Evolutionary conservation across 2,797 vertebrate species (phyloP).

Genomic region (Sebastes steindachneri): DNA sequence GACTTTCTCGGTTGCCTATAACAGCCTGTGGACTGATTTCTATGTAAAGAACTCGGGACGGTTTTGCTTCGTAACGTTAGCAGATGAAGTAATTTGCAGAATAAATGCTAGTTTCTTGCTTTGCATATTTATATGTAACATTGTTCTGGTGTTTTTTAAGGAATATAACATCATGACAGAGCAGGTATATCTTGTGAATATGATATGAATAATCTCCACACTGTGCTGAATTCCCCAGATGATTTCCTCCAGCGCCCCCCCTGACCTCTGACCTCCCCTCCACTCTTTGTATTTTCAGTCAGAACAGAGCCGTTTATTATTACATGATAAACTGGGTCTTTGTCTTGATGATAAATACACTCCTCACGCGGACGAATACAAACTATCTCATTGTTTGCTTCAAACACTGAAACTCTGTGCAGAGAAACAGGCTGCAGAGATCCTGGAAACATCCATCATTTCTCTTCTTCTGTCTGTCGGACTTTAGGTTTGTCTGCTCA

Average conservation of each 20-base stretch:
- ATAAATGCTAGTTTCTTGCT: no score
- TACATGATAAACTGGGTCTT: conserved; percentile 64
- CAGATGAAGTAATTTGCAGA: no score
- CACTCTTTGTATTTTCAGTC: conserved; percentile 23
- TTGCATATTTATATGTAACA: no score
- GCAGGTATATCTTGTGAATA: background rate
- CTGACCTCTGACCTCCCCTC: conserved; percentile 23
- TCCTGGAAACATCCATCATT: conserved; percentile 28
- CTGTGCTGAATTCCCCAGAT: conserved; percentile 22
- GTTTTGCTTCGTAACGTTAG: no score
- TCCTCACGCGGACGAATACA: conserved; percentile 60
- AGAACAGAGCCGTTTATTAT: conserved; percentile 36
- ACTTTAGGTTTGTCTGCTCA: background rate
- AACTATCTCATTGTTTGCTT: conserved; percentile 52
- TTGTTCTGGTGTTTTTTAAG: no score
- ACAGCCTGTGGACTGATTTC: no score
- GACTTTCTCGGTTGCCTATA: no score
- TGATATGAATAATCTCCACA: background rate
- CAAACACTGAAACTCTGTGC: conserved; percentile 66
- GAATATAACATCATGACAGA: background rate
- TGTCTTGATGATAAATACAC: conserved; percentile 59
- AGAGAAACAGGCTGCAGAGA: background rate
- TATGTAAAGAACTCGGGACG: no score
- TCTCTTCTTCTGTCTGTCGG: background rate
- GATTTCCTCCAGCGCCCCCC: background rate